Conservation (phyloP, 1,140 invertebrate genomes). For the Platorchestia sp. region DNA sequence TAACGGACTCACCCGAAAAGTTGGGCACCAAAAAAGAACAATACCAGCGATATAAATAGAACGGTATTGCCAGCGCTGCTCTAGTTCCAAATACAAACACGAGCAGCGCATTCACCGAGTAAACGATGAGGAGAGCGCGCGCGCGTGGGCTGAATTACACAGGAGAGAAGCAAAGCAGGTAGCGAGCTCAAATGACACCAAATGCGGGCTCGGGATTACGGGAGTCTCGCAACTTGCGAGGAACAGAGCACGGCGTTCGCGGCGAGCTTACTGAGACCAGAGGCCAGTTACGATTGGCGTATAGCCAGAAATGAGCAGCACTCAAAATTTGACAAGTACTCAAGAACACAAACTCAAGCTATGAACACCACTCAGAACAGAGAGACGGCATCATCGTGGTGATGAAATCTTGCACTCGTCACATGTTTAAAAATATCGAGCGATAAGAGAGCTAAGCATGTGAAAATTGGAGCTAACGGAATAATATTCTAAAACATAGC, state of each 20-base stretch:
- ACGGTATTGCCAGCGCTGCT: no score
- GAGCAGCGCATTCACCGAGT: not conserved
- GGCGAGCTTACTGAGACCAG: not conserved
- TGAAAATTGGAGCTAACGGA: no score
- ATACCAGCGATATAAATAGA: no score
- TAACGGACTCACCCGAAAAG: no score
- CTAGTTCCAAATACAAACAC: no score
- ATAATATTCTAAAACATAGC: no score
- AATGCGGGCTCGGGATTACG: not conserved
- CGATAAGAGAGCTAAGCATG: no score
- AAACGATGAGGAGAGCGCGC: not conserved
- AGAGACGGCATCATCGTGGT: not conserved
- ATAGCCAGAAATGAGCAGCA: not conserved
- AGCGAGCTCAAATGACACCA: not conserved
- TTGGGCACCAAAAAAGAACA: no score
- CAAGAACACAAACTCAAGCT: no score
- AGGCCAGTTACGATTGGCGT: not conserved
- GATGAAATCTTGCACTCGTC: not conserved
- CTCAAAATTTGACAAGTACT: no score
- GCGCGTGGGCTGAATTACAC: not conserved
- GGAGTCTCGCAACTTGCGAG: not conserved
- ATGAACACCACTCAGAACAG: not conserved
- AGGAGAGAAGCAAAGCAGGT: not conserved
- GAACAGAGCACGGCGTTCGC: no score
- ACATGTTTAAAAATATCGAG: not conserved